Evolutionary conservation across 2,888 invertebrate genomes (phyloP).

Genomic region (Diadegma fenestrale): DNA sequence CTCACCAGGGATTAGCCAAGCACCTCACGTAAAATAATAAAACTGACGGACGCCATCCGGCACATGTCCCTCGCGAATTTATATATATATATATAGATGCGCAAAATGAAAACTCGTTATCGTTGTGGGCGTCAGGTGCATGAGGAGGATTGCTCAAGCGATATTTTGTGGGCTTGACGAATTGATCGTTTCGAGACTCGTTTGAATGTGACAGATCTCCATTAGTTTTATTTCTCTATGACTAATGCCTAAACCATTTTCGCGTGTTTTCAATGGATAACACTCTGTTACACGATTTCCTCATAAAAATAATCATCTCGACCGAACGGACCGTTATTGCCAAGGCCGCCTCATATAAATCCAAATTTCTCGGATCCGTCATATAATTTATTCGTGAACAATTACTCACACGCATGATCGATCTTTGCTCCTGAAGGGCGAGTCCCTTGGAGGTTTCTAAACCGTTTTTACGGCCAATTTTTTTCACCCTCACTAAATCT

Average conservation of each 20-base stretch:
- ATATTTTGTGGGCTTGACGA: conserved; percentile 59
- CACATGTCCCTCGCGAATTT: conserved; percentile 64
- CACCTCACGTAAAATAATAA: conserved; percentile 73
- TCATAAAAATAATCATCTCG: conserved; percentile 61
- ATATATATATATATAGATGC: conserved; percentile 74
- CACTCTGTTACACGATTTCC: conserved; percentile 25
- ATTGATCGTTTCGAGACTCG: conserved; percentile 60
- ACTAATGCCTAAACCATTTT: conserved; percentile 18
- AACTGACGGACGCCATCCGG: conserved; percentile 75
- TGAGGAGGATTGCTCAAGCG: neutral
- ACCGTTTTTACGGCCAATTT: conserved; percentile 12
- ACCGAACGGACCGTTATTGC: conserved; percentile 5
- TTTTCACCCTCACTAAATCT: neutral
- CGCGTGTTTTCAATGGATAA: conserved; percentile 44
- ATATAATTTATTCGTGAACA: conserved; percentile 18
- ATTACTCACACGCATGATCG: conserved; percentile 13
- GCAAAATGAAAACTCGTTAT: conserved; percentile 73
- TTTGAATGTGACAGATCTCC: conserved; percentile 16
- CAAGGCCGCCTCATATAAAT: neutral
- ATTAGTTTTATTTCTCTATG: conserved; percentile 15
- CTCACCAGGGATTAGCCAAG: conserved; percentile 58
- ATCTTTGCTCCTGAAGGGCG: neutral
- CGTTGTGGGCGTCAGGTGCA: conserved; percentile 47
- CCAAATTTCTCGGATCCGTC: conserved; percentile 21
- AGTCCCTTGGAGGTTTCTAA: neutral